Conservation (phyloP, 1,140 invertebrate species). For the Lasaia peninsularis region DNA sequence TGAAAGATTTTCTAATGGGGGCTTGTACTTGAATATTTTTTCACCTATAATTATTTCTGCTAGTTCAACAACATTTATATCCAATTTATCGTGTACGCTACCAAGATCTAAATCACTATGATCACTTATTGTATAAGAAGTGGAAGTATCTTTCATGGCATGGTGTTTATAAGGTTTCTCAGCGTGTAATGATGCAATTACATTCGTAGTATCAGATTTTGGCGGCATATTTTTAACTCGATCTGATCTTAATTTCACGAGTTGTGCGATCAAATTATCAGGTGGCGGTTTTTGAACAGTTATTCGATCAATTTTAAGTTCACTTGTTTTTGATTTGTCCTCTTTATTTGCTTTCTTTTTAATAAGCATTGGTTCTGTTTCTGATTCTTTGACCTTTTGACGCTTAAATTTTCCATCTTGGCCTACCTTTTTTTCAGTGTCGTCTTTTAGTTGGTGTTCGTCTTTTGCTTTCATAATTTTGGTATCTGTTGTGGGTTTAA, state of each 20-base stretch:
- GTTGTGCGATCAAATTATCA: slow-evolving; percentile 38
- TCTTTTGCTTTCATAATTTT: not conserved
- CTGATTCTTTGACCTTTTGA: not conserved
- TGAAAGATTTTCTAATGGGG: slow-evolving; percentile 18
- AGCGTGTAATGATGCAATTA: slow-evolving; percentile 22
- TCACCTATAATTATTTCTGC: slow-evolving; percentile 46
- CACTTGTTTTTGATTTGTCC: slow-evolving; percentile 27
- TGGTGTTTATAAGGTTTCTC: slow-evolving; percentile 27
- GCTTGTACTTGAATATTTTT: slow-evolving; percentile 45
- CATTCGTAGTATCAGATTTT: slow-evolving; percentile 22
- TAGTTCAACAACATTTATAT: slow-evolving; percentile 17
- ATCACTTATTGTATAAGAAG: slow-evolving; percentile 25
- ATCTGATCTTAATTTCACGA: slow-evolving; percentile 33
- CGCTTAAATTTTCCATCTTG: not conserved
- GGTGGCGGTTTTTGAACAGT: slow-evolving; percentile 29
- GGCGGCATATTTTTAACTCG: not conserved
- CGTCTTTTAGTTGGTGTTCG: no score
- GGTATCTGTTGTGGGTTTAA: slow-evolving; percentile 21
- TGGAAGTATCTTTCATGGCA: slow-evolving; percentile 18
- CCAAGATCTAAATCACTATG: slow-evolving; percentile 45
- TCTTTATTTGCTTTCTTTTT: slow-evolving; percentile 9
- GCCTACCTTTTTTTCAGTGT: slow-evolving; percentile 15
- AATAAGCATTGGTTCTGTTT: not conserved
- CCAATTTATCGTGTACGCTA: slow-evolving; percentile 30
- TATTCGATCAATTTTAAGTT: slow-evolving; percentile 34